Evolutionary conservation across 2,888 invertebrate genomes (phyloP).

Genomic region (Nephrotoma guestfalica): DNA sequence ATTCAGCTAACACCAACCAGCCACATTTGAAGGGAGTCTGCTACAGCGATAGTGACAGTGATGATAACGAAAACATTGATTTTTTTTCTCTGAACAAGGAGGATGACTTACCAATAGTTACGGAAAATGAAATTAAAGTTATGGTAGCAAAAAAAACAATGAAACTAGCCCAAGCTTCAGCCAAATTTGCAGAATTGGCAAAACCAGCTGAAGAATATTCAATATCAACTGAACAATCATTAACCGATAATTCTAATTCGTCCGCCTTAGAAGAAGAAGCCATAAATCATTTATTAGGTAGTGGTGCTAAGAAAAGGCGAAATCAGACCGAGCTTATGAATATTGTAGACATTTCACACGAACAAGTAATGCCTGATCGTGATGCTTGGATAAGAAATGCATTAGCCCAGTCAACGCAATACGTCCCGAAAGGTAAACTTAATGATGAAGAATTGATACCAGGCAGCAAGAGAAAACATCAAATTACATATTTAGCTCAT

Average conservation of each 20-base stretch:
- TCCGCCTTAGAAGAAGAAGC: conserved; percentile 16
- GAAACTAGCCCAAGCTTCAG: conserved; percentile 22
- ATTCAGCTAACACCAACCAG: conserved; percentile 19
- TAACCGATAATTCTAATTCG: not conserved
- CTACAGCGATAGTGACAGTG: conserved; percentile 34
- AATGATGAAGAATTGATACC: conserved; percentile 37
- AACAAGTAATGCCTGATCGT: conserved; percentile 65
- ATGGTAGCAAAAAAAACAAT: conserved; percentile 27
- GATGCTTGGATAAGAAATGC: conserved; percentile 70
- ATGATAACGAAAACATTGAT: conserved; percentile 28
- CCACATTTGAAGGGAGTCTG: conserved; percentile 14
- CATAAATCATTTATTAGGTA: conserved; percentile 52
- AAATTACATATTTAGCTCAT: conserved; percentile 85
- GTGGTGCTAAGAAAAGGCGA: conserved; percentile 43
- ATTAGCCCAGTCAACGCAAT: conserved; percentile 50
- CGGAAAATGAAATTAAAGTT: conserved; percentile 29
- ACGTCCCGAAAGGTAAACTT: conserved; percentile 32
- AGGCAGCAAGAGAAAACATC: conserved; percentile 74
- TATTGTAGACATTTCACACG: conserved; percentile 69
- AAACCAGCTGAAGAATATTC: conserved; percentile 7
- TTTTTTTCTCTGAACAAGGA: conserved; percentile 32
- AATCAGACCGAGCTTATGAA: conserved; percentile 44
- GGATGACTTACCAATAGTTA: conserved; percentile 35
- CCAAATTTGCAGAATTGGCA: conserved; percentile 15
- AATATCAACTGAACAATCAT: not conserved